These are phyloP conservation scores for Platycheirus albimanus DNA, from an alignment of 2,888 invertebrate genomes.

Conservation along the genomic window DNA sequence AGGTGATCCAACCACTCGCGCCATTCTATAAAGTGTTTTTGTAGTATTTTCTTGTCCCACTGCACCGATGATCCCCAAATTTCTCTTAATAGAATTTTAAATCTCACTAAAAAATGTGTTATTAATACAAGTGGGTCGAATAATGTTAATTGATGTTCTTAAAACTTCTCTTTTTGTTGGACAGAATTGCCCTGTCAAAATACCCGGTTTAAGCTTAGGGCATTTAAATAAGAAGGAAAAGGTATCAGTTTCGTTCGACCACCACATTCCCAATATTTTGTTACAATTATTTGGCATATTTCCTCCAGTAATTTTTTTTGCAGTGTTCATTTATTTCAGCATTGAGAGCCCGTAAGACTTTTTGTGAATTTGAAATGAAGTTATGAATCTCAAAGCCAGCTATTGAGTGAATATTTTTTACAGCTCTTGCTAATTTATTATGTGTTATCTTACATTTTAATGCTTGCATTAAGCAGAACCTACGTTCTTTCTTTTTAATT, in stretches of 20 bases:
- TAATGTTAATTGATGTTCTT: not conserved
- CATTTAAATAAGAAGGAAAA: constrained; percentile 1
- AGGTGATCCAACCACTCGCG: not conserved
- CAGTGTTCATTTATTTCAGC: constrained; percentile 2
- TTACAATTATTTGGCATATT: too few relatives aligned
- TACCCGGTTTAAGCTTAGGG: not conserved
- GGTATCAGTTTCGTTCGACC: constrained; percentile 5
- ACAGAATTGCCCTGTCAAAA: not conserved
- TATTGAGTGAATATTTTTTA: not conserved
- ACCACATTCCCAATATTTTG: constrained; percentile 15
- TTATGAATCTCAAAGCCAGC: constrained; percentile 19
- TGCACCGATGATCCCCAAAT: not conserved
- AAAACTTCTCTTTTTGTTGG: constrained; percentile 4
- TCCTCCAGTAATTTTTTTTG: too few relatives aligned
- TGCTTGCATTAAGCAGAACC: too few relatives aligned
- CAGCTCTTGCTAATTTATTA: not conserved
- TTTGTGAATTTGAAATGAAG: constrained; percentile 9
- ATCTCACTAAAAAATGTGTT: not conserved
- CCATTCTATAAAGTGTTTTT: constrained; percentile 8
- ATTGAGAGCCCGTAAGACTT: not conserved
- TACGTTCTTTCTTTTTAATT: too few relatives aligned
- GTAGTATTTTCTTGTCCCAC: constrained; percentile 4
- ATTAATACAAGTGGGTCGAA: constrained; percentile 3
- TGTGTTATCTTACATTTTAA: too few relatives aligned
- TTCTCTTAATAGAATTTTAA: constrained; percentile 19